phyloP scores from a whole-genome alignment of 2,113 vertebrate genomes.

The Mus pahari region DNA sequence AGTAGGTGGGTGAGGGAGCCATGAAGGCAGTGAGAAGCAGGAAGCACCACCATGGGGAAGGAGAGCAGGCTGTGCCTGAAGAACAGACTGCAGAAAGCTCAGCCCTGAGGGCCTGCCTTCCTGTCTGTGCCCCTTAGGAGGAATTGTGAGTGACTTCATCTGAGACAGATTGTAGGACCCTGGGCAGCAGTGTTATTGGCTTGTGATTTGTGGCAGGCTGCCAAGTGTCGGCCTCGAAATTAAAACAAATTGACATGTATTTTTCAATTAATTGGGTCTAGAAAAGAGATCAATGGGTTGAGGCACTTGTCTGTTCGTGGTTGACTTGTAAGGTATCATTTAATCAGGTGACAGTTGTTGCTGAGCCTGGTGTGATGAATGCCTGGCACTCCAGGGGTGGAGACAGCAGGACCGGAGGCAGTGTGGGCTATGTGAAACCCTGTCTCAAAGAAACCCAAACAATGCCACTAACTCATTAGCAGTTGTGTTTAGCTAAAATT shows the following conservation, averaged over 20 bases:
- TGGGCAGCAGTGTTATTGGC: neutral
- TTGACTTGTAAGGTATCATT: neutral
- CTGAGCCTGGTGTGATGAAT: neutral
- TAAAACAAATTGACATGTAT: neutral
- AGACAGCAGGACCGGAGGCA: neutral
- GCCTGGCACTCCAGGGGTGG: neutral
- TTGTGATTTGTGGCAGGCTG: neutral
- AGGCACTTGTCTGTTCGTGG: neutral
- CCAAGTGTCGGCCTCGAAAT: neutral
- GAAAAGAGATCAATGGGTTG: neutral
- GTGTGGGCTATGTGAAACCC: neutral
- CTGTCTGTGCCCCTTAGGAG: neutral
- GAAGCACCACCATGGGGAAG: neutral
- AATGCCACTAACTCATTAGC: neutral
- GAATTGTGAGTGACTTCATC: neutral
- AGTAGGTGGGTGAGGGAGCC: neutral
- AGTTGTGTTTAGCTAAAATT: conserved; percentile 37
- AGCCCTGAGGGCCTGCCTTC: neutral
- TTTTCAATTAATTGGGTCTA: neutral
- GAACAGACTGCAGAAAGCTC: neutral
- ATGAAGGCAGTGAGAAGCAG: neutral
- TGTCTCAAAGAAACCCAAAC: neutral
- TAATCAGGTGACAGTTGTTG: conserved; percentile 17
- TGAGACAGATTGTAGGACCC: neutral
- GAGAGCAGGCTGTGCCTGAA: neutral